Evolutionary conservation across 2,888 invertebrate species (phyloP).

Genomic region (Pherbina coryleti): DNA sequence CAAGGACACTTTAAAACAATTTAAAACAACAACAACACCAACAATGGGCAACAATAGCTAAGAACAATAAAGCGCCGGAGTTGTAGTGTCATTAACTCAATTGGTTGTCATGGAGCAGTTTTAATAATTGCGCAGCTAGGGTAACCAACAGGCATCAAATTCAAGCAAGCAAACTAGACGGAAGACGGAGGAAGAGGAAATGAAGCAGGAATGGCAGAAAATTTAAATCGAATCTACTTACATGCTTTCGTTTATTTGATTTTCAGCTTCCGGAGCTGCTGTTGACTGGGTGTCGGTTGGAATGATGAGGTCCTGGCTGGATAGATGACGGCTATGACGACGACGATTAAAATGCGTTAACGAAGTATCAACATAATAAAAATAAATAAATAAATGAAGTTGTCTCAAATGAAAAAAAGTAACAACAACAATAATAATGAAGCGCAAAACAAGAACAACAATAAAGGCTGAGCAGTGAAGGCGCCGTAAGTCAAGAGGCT

Average conservation of each 20-base stretch:
- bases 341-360: constrained; percentile 14
- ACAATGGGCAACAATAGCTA: neutral
- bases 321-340: neutral
- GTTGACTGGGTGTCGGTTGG: too few species aligned
- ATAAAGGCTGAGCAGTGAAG: neutral
- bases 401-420: neutral
- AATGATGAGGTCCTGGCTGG: neutral
- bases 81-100: constrained; percentile 7
- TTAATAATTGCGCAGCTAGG: constrained; percentile 12
- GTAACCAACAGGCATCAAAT: neutral
- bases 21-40: neutral
- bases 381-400: constrained; percentile 14
- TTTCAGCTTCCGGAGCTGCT: neutral
- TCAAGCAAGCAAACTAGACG: neutral
- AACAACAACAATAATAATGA: constrained; percentile 5
- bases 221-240: constrained; percentile 1
- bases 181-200: neutral
- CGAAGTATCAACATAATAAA: constrained; percentile 31
- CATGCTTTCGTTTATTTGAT: neutral
- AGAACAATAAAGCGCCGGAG: neutral
- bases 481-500: neutral
- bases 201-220: neutral
- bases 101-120: constrained; percentile 20
- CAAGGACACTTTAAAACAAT: neutral
- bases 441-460: too few species aligned